Conservation (phyloP, 2,888 invertebrate genomes). For the Cephus pulcher region DNA sequence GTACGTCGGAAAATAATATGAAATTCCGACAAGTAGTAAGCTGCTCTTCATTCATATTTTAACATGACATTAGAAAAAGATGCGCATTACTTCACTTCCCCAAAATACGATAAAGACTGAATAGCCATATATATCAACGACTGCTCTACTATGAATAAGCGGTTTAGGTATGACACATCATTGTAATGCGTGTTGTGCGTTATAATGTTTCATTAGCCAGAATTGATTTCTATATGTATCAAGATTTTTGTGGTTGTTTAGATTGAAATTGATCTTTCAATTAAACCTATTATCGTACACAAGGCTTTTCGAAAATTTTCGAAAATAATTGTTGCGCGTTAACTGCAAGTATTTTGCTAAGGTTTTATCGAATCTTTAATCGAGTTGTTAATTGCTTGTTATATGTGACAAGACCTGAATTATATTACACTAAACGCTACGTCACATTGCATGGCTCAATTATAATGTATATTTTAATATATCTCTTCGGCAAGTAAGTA, state of each 20-base stretch:
- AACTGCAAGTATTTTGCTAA: neutral
- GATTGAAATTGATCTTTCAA: neutral
- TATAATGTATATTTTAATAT: neutral
- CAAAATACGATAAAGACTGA: slow-evolving; percentile 53
- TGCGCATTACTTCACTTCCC: slow-evolving; percentile 31
- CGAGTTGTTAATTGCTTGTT: neutral
- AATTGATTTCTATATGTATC: slow-evolving; percentile 12
- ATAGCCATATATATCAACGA: slow-evolving; percentile 34
- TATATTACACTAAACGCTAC: neutral
- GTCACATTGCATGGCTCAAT: neutral
- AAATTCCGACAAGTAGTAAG: neutral
- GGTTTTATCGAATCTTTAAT: neutral
- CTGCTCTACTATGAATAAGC: neutral
- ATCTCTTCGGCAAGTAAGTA: neutral
- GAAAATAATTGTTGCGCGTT: neutral
- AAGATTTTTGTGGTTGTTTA: slow-evolving; percentile 13
- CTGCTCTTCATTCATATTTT: neutral
- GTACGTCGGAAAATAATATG: neutral
- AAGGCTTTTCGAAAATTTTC: neutral
- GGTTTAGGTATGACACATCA: neutral
- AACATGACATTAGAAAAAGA: slow-evolving; percentile 29
- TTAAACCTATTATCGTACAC: neutral
- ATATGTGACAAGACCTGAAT: neutral
- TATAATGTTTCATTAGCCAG: slow-evolving; percentile 6
- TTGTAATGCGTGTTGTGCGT: neutral